Evolutionary conservation across 2,113 vertebrate genomes (phyloP), one percentile per base, ranked within the genome.

Genomic region (Monopterus albus): DNA sequence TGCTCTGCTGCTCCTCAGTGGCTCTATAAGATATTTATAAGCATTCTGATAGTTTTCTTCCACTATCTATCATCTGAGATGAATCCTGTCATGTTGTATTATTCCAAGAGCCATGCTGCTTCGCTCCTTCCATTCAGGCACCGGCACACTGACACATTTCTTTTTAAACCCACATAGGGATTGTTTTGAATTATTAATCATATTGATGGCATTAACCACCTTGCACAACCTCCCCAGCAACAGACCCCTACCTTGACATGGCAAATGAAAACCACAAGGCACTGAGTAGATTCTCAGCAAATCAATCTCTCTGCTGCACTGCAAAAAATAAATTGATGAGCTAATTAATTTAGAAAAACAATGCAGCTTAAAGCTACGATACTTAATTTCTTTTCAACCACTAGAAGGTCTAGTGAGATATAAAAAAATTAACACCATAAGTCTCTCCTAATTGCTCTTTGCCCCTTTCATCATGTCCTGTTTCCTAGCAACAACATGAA

Each of bases 21-120:
- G 49, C 73, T 73, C 65, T 68, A 86, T 92, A 73, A 90, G 83
- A 89, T 91, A 92, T 93, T 91, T 87, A 91, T 93, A 73, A 91
- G 84, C 71, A 64, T 84, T 91, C 87, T 86, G 83, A 89, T 93
- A 85, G 82, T 88, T 90, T 90, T 86, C 87, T 80, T 85, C 88
- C 88, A 74, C 69, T 84, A 87, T 87, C 72, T 75, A 72, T 90
- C 84, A 89, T 91, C 80, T 4, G 81, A 90, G 87, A 86, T 89
- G 89, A 91, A 87, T 11, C 79, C 87, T 90, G 91, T 88, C 89
- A 86, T 91, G 83, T 88, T 52, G 56, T 35, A 88, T 92, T 90
- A 89, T 65, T 87, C 77, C 61, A 75, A 61, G 71, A 79, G 78
- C 73, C 59, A 26, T 28, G 64, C 59, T 2, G 39, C 42, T 12